A percentile compares a stretch with the other conserved stretches of the same genome.
phyloP scores from a whole-genome alignment of 1,140 invertebrate species.

The Araneus ventricosus region DNA sequence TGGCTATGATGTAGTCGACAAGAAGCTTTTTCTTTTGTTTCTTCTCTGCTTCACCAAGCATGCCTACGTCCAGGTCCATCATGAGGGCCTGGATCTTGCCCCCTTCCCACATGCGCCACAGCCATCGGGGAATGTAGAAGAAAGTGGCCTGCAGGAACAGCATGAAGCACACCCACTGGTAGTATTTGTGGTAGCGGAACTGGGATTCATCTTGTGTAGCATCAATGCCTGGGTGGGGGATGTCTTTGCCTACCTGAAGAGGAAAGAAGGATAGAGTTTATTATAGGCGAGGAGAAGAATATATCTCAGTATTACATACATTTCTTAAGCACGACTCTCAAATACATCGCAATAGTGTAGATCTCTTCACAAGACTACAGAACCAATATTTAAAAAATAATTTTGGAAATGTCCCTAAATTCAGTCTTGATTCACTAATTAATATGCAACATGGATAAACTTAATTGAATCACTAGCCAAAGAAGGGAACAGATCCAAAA shows the following conservation, averaged over 20 bases:
- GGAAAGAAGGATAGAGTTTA: neutral
- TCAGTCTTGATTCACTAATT: too few relatives aligned
- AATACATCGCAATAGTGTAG: too few relatives aligned
- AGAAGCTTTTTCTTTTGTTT: slow-evolving; percentile 97
- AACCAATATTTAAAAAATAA: too few relatives aligned
- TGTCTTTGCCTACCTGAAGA: slow-evolving; percentile 81
- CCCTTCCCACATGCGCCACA: slow-evolving; percentile 98
- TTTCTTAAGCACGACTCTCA: too few relatives aligned
- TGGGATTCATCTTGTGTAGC: slow-evolving; percentile 79
- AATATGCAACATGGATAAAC: too few relatives aligned
- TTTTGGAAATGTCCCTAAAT: too few relatives aligned
- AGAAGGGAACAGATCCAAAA: too few relatives aligned
- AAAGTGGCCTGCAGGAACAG: slow-evolving; percentile 83
- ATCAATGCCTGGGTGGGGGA: slow-evolving; percentile 86
- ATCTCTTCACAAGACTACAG: too few relatives aligned
- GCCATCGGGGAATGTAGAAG: slow-evolving; percentile 96
- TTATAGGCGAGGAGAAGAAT: too few relatives aligned
- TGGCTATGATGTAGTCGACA: slow-evolving; percentile 95
- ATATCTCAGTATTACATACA: too few relatives aligned
- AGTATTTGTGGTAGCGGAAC: slow-evolving; percentile 95
- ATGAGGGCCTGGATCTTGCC: slow-evolving; percentile 96
- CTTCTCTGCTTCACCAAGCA: slow-evolving; percentile 96
- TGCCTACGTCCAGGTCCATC: slow-evolving; percentile 95
- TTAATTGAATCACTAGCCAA: too few relatives aligned
- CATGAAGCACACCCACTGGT: slow-evolving; percentile 97